Conservation (phyloP, 2,797 vertebrate genomes). For the Nannoperca obscura region DNA sequence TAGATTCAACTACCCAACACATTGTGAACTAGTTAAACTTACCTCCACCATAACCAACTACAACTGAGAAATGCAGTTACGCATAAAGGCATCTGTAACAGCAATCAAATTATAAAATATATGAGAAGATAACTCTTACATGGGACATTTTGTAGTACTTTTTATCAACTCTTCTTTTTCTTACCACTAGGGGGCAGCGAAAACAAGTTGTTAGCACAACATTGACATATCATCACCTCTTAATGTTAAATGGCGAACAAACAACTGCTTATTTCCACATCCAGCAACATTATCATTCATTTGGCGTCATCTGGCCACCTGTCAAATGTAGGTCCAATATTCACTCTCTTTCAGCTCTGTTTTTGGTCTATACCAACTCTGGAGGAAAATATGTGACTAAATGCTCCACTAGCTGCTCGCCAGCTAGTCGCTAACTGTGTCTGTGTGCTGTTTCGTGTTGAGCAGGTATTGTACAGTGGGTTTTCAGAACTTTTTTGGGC, state of each 20-base stretch:
- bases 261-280: neutral
- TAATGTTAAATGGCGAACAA: neutral
- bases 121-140: neutral
- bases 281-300: neutral
- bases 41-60: neutral
- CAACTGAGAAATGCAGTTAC: neutral
- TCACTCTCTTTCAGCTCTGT: neutral
- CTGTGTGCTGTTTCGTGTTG: conserved; percentile 1
- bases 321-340: neutral
- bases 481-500: too few relatives aligned
- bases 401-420: neutral
- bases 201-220: neutral
- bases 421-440: neutral
- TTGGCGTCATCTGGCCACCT: neutral
- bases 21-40: neutral
- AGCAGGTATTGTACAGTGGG: neutral
- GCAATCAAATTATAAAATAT: too few relatives aligned
- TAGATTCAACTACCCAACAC: neutral
- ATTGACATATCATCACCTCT: neutral
- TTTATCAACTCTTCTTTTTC: too few relatives aligned
- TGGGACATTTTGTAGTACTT: too few relatives aligned
- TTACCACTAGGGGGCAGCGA: neutral
- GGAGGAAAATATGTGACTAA: neutral
- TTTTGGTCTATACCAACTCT: neutral
- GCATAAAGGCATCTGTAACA: neutral